phyloP scores from a whole-genome alignment of 1,140 invertebrate species.

The Andricus grossulariae region DNA sequence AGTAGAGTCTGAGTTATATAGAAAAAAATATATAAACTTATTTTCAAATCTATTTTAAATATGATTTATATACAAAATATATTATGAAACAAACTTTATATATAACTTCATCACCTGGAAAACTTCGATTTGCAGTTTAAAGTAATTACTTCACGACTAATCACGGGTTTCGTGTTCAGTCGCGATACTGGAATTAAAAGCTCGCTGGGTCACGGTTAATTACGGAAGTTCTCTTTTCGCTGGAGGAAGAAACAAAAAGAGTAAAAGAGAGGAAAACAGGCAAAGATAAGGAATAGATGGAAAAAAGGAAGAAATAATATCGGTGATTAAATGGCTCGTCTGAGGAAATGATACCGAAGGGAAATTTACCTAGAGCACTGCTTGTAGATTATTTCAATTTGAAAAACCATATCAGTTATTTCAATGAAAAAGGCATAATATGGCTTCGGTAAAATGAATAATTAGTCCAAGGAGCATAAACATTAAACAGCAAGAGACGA shows the following conservation, averaged over 20 bases:
- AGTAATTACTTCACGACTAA: too few relatives aligned
- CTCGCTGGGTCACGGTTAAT: background rate
- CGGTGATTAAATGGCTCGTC: conserved; percentile 27
- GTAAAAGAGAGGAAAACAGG: background rate
- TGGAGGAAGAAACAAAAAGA: background rate
- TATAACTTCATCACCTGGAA: too few relatives aligned
- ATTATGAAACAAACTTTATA: too few relatives aligned
- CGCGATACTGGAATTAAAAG: background rate
- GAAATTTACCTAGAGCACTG: conserved; percentile 10
- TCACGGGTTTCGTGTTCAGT: background rate
- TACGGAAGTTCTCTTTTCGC: conserved; percentile 1
- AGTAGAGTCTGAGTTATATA: too few relatives aligned
- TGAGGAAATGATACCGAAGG: conserved; percentile 19
- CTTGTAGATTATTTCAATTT: background rate
- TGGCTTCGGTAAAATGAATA: background rate
- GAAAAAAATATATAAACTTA: too few relatives aligned
- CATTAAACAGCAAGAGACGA: background rate
- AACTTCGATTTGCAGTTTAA: too few relatives aligned
- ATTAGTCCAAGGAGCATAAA: conserved; percentile 5
- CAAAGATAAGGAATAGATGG: background rate
- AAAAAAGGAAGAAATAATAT: conserved; percentile 10
- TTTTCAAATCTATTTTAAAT: too few relatives aligned
- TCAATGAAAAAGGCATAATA: background rate
- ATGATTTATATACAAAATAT: too few relatives aligned
- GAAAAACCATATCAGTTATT: background rate